Base-by-base conservation (phyloP, 1,140 invertebrate genomes). In the Drosophila rhopaloa region DNA sequence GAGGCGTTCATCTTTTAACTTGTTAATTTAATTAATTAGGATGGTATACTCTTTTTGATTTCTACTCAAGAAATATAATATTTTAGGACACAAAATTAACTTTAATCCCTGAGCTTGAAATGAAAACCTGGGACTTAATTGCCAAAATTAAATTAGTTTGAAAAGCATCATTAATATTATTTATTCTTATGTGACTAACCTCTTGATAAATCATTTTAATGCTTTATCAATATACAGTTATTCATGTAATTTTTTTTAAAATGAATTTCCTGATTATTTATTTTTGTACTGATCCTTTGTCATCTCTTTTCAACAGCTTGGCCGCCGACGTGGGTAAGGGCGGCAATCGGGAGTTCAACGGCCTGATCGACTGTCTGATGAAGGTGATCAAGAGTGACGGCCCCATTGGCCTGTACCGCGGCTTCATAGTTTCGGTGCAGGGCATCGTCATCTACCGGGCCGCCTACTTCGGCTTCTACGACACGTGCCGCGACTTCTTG, bases 301-400 rank as follows among this genome's bases (percentile, higher is more conserved):
- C 1, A 16, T 43, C 27, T 16, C 37, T 7, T 9, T 1, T 29
- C 9, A 2, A 32, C 54, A 89, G 90, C 9, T 94, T 97, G 82
- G 96, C 95, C 80, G 96, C 96, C 73, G 97, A 97, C 91, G 95
- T 97, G 62, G 97, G 97, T 63, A 97, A 97, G 91, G 94, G 94
- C 1, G 95, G 94, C 16, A 94, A 95, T 78, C 95, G 98, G 77
- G 96, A 98, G 92, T 99, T 97, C 93, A 95, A 92, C 76, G 98
- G 98, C 59, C 93, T 98, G 46, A 94, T 95, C 43, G 96, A 98
- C 93, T 98, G 98, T 91, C 93, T 98, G 60, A 80, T 90, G 46
- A 98, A 98, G 93, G 97, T 97, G 91, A 95, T 97, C 86, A 97
- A 97, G 93, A 93, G 95, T 57, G 98, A 98, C 93, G 98, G 98